These are phyloP conservation scores for Tetramorium alpestre DNA, from an alignment of 1,140 invertebrate species.

Conservation along the genomic window DNA sequence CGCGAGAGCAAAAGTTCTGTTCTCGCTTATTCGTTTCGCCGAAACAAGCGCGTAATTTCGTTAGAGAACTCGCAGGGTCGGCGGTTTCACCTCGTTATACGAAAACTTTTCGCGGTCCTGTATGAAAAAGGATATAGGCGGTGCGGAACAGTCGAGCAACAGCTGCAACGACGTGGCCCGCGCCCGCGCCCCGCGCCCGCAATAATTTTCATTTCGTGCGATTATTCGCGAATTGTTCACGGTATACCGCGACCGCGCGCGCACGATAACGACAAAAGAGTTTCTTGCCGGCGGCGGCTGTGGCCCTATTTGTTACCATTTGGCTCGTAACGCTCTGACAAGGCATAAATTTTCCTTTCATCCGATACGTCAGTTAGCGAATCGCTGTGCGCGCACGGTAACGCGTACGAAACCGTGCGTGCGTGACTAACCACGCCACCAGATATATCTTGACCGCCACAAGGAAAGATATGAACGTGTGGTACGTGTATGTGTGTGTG, in stretches of 20 bases:
- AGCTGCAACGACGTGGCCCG: constrained; percentile 59
- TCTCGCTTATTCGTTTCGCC: constrained; percentile 55
- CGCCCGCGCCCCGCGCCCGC: background rate
- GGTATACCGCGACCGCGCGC: constrained; percentile 55
- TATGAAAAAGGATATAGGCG: constrained; percentile 38
- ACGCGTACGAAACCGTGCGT: constrained; percentile 35
- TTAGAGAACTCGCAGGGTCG: constrained; percentile 31
- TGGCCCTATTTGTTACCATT: constrained; percentile 66
- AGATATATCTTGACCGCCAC: constrained; percentile 20
- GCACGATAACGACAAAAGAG: constrained; percentile 66
- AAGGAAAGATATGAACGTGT: background rate
- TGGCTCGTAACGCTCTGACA: constrained; percentile 51
- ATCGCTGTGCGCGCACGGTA: constrained; percentile 16
- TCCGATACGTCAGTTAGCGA: constrained; percentile 56
- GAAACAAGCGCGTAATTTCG: constrained; percentile 68
- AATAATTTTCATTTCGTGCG: constrained; percentile 72
- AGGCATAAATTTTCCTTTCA: constrained; percentile 71
- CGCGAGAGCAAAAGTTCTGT: constrained; percentile 59
- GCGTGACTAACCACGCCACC: constrained; percentile 38
- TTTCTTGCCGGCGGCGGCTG: constrained; percentile 51
- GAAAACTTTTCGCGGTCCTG: constrained; percentile 64
- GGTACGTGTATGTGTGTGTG: too few species aligned
- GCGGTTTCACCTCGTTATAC: constrained; percentile 64
- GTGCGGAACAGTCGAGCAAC: constrained; percentile 20
- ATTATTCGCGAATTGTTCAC: constrained; percentile 75